Conservation (phyloP, 2,888 invertebrate species). For the Polymixis flavicincta region DNA sequence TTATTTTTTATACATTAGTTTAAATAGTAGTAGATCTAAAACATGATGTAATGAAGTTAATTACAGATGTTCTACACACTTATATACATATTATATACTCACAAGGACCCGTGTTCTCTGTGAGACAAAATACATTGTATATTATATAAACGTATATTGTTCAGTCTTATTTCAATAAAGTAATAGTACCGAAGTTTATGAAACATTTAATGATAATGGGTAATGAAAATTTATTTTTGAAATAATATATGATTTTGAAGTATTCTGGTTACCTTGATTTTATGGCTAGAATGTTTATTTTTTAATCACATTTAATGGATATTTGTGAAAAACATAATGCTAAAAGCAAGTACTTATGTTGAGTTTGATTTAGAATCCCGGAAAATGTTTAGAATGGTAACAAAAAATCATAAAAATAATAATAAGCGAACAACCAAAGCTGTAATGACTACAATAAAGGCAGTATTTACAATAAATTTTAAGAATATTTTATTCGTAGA, state of each 20-base stretch:
- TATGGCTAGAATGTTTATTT: background rate
- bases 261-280: background rate
- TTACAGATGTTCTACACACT: slow-evolving; percentile 70
- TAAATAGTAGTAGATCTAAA: slow-evolving; percentile 12
- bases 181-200: slow-evolving; percentile 20
- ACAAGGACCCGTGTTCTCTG: slow-evolving; percentile 90
- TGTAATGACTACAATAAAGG: slow-evolving; percentile 57
- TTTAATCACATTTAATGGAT: slow-evolving; percentile 2
- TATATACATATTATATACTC: slow-evolving; percentile 80
- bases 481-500: background rate
- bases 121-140: slow-evolving; percentile 83
- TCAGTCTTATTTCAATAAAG: slow-evolving; percentile 19
- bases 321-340: slow-evolving; percentile 12
- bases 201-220: slow-evolving; percentile 25
- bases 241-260: background rate
- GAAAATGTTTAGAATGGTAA: slow-evolving; percentile 20
- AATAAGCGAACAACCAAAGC: slow-evolving; percentile 62
- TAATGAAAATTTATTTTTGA: slow-evolving; percentile 8
- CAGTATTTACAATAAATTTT: slow-evolving; percentile 53
- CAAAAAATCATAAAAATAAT: slow-evolving; percentile 29
- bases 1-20: slow-evolving; percentile 8
- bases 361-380: background rate
- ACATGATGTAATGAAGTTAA: slow-evolving; percentile 65
- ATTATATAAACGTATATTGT: slow-evolving; percentile 68
- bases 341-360: slow-evolving; percentile 20